Evolutionary conservation across 2,888 invertebrate genomes (phyloP).

Genomic region (Perizoma affinitatum): DNA sequence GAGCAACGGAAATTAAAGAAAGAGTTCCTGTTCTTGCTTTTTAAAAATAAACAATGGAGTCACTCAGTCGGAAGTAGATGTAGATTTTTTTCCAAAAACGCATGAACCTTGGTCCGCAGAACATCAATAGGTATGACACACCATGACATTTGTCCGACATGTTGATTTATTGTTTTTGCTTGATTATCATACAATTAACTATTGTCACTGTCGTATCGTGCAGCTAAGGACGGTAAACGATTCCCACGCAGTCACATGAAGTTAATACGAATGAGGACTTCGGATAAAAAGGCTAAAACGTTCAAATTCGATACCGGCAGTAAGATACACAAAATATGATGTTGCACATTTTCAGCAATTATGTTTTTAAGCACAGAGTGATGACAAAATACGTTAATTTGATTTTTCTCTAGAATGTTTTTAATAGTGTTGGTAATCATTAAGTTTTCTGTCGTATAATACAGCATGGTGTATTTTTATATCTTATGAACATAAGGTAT

Average conservation of each 20-base stretch:
- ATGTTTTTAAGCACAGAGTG: conserved; percentile 43
- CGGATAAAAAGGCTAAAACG: conserved; percentile 82
- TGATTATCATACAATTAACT: conserved; percentile 39
- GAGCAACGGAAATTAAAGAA: conserved; percentile 9
- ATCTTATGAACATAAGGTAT: neutral
- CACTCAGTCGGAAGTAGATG: too few species aligned
- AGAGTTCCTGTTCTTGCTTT: conserved; percentile 11
- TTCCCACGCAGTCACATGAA: conserved; percentile 85
- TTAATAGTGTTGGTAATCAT: neutral
- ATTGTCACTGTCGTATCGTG: conserved; percentile 57
- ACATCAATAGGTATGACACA: neutral
- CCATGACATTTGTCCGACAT: conserved; percentile 21
- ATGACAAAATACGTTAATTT: conserved; percentile 3
- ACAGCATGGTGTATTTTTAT: neutral
- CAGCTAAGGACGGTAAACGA: conserved; percentile 75
- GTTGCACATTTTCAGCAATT: conserved; percentile 47
- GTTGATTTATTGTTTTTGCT: conserved; percentile 22
- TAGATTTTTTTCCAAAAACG: too few species aligned
- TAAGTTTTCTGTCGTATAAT: neutral
- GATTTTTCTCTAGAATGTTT: neutral
- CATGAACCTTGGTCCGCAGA: neutral
- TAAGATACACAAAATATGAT: conserved; percentile 61
- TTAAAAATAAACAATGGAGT: too few species aligned
- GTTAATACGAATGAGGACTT: conserved; percentile 86
- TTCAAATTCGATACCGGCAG: conserved; percentile 87